Base-by-base conservation (phyloP, 2,113 vertebrate genomes). In the Oncorhynchus keta region DNA sequence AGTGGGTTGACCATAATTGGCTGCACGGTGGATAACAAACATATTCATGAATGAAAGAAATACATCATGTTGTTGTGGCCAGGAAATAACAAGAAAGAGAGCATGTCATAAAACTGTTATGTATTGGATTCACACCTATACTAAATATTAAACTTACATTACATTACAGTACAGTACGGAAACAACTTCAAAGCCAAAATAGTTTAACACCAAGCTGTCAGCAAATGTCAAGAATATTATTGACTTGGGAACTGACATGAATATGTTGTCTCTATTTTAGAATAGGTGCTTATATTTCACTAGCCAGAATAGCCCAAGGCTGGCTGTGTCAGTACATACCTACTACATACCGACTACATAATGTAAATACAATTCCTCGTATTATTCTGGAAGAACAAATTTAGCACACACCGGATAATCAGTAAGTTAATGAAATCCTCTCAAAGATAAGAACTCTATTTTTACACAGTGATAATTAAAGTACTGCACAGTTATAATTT, bases 391-490 rank as follows among this genome's bases (percentile, higher is more conserved):
- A 73, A 61, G 16, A 24, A 65, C 48, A 9, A 16, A 3, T 45
- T 45, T 8, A 48, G 20, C 32, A 67, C 14, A 45, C 68, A 87
- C 77, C 11, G 39, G 39, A 45, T 73, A 87, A 88, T 83, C 86
- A 89, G 87, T 82, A 83, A 92, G 86, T 90, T 92, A 91, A 90
- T 91, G 87, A 90, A 90, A 90, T 91, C 86, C 89, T 88, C 87
- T 90, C 86, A 86, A 91, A 92, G 90, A 90, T 89, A 91, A 85
- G 90, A 92, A 92, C 87, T 91, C 91, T 92, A 92, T 92, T 91
- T 92, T 92, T 92, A 92, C 86, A 88, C 90, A 81, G 79, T 86
- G 87, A 92, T 92, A 92, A 92, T 92, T 91, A 92, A 92, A 92
- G 87, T 89, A 87, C 87, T 84, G 87, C 87, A 85, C 87, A 87